Evolutionary conservation across 2,888 invertebrate species (phyloP).

Genomic region (Notodonta dromedarius): DNA sequence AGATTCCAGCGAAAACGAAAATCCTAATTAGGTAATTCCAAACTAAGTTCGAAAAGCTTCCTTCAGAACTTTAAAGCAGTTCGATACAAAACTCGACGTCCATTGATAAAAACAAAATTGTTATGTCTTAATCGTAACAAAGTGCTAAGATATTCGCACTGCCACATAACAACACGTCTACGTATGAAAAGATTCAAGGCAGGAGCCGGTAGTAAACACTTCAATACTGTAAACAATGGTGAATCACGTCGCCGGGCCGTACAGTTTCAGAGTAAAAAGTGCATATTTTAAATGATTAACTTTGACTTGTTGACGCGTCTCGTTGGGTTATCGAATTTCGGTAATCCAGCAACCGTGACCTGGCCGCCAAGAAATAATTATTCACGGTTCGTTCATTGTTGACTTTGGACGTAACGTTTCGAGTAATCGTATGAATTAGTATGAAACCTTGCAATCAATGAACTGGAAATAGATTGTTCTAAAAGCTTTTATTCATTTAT

Average conservation of each 20-base stretch:
- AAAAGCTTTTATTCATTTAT: neutral
- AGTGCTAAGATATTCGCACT: slow-evolving; percentile 22
- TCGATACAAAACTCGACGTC: slow-evolving; percentile 10
- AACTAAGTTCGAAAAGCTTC: neutral
- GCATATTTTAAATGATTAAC: slow-evolving; percentile 79
- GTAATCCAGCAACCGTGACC: slow-evolving; percentile 51
- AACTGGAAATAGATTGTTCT: slow-evolving; percentile 10
- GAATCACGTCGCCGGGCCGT: slow-evolving; percentile 57
- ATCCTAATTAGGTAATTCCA: slow-evolving; percentile 42
- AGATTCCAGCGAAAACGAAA: slow-evolving; percentile 44
- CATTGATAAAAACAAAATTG: slow-evolving; percentile 7
- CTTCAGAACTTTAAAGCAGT: slow-evolving; percentile 2
- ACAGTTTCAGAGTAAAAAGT: slow-evolving; percentile 65
- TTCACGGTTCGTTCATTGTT: slow-evolving; percentile 59
- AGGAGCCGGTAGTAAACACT: slow-evolving; percentile 62
- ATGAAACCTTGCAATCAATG: slow-evolving; percentile 13
- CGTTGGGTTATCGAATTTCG: slow-evolving; percentile 75
- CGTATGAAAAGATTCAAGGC: slow-evolving; percentile 39
- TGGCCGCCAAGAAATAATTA: slow-evolving; percentile 64
- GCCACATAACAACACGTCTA: slow-evolving; percentile 29
- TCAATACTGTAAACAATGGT: slow-evolving; percentile 71
- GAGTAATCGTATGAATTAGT: slow-evolving; percentile 29
- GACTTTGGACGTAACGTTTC: slow-evolving; percentile 30
- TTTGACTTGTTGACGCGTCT: slow-evolving; percentile 79
- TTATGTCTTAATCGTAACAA: slow-evolving; percentile 27